These are phyloP conservation scores for Eleginops maclovinus DNA, from an alignment of 2,113 vertebrate species.

Conservation along the genomic window DNA sequence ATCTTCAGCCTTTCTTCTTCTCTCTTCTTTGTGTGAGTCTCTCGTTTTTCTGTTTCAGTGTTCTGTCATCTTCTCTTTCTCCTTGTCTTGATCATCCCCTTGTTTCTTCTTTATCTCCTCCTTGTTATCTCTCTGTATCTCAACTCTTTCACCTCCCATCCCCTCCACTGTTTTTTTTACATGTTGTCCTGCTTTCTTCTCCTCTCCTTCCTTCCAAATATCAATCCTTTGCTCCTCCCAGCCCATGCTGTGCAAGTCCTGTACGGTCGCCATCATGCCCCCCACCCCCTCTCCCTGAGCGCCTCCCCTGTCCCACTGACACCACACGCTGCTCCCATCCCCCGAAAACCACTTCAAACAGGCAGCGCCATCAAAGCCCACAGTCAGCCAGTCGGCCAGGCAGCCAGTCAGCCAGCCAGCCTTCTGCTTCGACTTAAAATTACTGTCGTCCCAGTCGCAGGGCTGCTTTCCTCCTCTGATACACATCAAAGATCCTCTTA, in stretches of 20 bases:
- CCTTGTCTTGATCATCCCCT: conserved; percentile 14
- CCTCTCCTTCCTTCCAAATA: conserved; percentile 43
- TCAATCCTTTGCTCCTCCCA: conserved; percentile 45
- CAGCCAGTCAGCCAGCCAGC: conserved; percentile 78
- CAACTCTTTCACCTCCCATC: conserved; percentile 8
- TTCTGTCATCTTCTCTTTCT: not conserved
- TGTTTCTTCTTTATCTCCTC: conserved; percentile 22
- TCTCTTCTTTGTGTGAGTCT: conserved; percentile 6
- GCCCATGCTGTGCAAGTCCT: conserved; percentile 48
- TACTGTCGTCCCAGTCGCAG: conserved; percentile 83
- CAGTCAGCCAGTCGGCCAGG: conserved; percentile 79
- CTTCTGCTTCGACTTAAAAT: conserved; percentile 89
- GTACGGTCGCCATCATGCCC: conserved; percentile 66
- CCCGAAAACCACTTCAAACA: conserved; percentile 88
- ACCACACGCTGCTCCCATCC: conserved; percentile 85
- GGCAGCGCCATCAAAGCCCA: conserved; percentile 83
- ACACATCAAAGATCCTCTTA: conserved; percentile 87
- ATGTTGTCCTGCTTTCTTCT: conserved; percentile 16
- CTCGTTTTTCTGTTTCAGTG: not conserved
- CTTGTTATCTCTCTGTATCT: conserved; percentile 1
- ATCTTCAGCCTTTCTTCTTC: conserved; percentile 10
- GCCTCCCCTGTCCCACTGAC: conserved; percentile 84
- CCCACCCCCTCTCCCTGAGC: conserved; percentile 43
- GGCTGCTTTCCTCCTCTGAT: conserved; percentile 83
- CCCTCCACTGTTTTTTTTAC: conserved; percentile 18